phyloP scores from a whole-genome alignment of 2,113 vertebrate species.

The Pandion haliaetus region DNA sequence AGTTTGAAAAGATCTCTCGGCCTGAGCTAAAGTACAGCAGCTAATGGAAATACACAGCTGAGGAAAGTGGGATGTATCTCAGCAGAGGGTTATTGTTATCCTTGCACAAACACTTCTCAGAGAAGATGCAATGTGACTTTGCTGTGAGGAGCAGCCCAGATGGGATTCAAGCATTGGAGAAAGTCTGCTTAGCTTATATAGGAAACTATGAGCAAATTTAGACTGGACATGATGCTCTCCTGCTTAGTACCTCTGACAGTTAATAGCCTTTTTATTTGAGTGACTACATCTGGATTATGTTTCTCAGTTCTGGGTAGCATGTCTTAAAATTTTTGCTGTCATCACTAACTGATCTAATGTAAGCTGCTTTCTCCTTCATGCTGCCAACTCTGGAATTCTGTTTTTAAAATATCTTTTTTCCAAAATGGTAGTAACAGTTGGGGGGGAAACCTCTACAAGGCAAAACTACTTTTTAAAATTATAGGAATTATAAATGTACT shows the following conservation, averaged over 20 bases:
- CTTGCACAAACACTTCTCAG: not conserved
- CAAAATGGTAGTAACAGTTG: not conserved
- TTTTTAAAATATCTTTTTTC: not conserved
- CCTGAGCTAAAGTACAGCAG: not conserved
- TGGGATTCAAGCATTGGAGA: not conserved
- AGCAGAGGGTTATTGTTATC: not conserved
- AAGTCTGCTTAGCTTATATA: not conserved
- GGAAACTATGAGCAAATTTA: not conserved
- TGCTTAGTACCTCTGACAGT: not conserved
- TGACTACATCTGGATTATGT: not conserved
- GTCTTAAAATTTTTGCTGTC: not conserved
- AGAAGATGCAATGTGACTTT: not conserved
- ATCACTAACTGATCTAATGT: not conserved
- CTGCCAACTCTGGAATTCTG: not conserved
- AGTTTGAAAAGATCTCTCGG: not conserved
- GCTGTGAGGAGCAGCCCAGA: not conserved
- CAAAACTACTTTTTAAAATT: not conserved
- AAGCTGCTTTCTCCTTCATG: not conserved
- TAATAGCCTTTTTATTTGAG: not conserved
- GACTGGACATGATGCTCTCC: not conserved
- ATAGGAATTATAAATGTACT: not conserved
- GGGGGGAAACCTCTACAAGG: not conserved
- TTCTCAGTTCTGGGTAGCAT: not conserved
- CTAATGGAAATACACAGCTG: not conserved
- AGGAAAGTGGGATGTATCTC: not conserved